Conservation (phyloP, 2,888 invertebrate species). For the Meloe dianella region DNA sequence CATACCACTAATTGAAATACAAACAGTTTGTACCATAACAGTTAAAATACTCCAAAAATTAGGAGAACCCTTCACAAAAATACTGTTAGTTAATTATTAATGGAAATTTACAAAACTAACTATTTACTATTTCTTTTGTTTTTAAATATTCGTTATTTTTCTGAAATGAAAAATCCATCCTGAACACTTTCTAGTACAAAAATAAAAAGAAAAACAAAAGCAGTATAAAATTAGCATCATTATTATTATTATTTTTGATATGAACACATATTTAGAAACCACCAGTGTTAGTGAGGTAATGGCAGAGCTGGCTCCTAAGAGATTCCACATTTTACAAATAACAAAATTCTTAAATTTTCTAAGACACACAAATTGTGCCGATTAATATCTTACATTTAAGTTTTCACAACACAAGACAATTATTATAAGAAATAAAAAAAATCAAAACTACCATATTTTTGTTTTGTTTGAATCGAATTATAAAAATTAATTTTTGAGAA, state of each 20-base stretch:
- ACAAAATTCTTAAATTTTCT: conserved; percentile 47
- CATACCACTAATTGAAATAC: conserved; percentile 55
- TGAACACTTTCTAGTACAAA: conserved; percentile 38
- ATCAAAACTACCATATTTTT: not conserved
- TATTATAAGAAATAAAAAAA: conserved; percentile 25
- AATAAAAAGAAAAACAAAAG: conserved; percentile 40
- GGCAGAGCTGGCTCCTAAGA: conserved; percentile 54
- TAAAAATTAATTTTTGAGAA: conserved; percentile 39
- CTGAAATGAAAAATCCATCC: not conserved
- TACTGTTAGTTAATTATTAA: conserved; percentile 45
- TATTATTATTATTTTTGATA: conserved; percentile 46
- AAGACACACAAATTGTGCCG: conserved; percentile 38
- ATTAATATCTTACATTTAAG: conserved; percentile 38
- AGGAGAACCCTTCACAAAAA: conserved; percentile 42
- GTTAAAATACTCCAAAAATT: conserved; percentile 37
- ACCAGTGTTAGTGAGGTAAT: conserved; percentile 53
- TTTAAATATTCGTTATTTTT: not conserved
- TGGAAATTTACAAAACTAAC: conserved; percentile 41
- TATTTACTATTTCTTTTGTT: conserved; percentile 14
- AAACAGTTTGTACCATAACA: conserved; percentile 55
- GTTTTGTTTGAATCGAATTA: conserved; percentile 11
- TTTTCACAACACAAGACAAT: conserved; percentile 35
- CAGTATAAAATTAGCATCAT: conserved; percentile 51
- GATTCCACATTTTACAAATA: conserved; percentile 53
- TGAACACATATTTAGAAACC: conserved; percentile 56